Conservation (phyloP, 2,113 vertebrate genomes). For the Tragelaphus scriptus region DNA sequence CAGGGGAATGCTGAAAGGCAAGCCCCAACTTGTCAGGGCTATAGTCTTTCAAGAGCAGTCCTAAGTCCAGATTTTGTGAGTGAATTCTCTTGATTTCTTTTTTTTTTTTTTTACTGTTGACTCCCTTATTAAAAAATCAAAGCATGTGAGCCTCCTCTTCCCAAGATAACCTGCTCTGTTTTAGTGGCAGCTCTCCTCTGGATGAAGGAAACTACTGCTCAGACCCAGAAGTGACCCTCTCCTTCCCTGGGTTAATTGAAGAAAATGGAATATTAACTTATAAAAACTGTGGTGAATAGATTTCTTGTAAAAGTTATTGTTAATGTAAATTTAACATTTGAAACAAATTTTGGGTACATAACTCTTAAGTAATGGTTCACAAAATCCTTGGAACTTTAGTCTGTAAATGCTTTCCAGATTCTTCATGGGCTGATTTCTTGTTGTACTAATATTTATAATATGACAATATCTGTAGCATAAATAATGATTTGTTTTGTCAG, state of each 20-base stretch:
- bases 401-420: slow-evolving; percentile 18
- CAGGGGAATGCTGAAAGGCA: background rate
- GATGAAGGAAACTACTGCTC: background rate
- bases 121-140: background rate
- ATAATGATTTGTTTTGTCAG: background rate
- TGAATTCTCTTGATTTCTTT: background rate
- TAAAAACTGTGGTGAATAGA: slow-evolving; percentile 10
- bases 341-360: slow-evolving; percentile 22
- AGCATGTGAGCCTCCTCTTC: background rate
- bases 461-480: background rate
- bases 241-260: background rate
- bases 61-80: background rate
- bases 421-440: background rate
- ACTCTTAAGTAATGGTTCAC: background rate
- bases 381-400: background rate
- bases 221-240: background rate
- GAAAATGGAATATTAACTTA: slow-evolving; percentile 10
- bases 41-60: background rate
- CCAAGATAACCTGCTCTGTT: background rate
- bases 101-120: background rate
- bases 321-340: slow-evolving; percentile 52
- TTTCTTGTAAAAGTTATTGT: slow-evolving; percentile 30
- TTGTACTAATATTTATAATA: slow-evolving; percentile 29
- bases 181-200: background rate
- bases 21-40: background rate